phyloP scores from a whole-genome alignment of 2,888 invertebrate genomes.

The Cordylochernes scorpioides region DNA sequence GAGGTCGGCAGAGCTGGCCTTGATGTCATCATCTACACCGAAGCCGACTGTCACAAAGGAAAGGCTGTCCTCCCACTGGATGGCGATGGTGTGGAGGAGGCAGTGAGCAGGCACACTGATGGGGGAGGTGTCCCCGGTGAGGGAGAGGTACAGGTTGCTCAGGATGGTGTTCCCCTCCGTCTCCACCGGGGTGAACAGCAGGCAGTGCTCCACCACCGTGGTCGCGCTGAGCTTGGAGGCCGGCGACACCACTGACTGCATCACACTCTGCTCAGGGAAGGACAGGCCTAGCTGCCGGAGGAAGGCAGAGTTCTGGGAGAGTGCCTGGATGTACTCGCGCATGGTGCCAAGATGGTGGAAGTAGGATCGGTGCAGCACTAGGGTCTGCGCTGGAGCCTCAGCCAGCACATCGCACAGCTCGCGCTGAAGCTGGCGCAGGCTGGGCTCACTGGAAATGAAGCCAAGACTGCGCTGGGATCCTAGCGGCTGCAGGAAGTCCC shows the following conservation, averaged over 20 bases:
- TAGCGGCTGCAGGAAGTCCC: constrained; percentile 25
- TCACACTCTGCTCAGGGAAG: constrained; percentile 14
- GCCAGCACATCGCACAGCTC: constrained; percentile 19
- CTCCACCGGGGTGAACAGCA: constrained; percentile 18
- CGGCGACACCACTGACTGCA: constrained; percentile 18
- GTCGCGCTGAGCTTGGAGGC: constrained; percentile 13
- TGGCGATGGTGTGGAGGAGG: constrained; percentile 14
- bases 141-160: constrained; percentile 17
- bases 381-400: constrained; percentile 18
- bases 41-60: constrained; percentile 15
- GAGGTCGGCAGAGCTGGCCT: too few relatives aligned
- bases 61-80: constrained; percentile 4
- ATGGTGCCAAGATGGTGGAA: constrained; percentile 26
- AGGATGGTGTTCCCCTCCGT: constrained; percentile 19
- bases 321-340: constrained; percentile 16
- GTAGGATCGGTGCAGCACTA: constrained; percentile 21
- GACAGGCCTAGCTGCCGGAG: not conserved
- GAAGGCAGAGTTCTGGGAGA: constrained; percentile 6
- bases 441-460: constrained; percentile 16
- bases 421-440: constrained; percentile 17
- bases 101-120: constrained; percentile 12
- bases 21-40: constrained; percentile 13
- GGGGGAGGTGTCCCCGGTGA: constrained; percentile 6
- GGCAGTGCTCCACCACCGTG: constrained; percentile 21
- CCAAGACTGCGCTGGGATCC: constrained; percentile 19